Percentiles rank a stretch among this genome's conserved stretches.
phyloP scores from a whole-genome alignment of 2,888 invertebrate genomes.

The Antheraea assamensis region DNA sequence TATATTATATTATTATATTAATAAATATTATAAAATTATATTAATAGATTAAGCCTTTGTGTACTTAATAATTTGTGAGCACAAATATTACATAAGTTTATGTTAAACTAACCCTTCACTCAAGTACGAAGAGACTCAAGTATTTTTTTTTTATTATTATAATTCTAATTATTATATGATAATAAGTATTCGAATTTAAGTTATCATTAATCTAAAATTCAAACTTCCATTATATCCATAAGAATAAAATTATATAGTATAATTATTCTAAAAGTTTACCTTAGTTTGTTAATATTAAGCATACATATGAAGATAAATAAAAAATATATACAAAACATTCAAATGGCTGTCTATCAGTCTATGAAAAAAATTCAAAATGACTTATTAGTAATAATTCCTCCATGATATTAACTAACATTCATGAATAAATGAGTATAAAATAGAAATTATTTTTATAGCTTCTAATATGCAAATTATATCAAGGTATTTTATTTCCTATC shows the following conservation, averaged over 20 bases:
- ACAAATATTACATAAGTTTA: no score
- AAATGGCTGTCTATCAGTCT: slow-evolving; percentile 3
- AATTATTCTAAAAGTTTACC: neutral
- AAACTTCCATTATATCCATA: neutral
- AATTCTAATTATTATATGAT: no score
- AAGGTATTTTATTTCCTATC: no score
- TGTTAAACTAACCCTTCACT: no score
- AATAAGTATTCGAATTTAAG: neutral
- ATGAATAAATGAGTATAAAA: neutral
- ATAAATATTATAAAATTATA: no score
- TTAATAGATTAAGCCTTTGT: no score
- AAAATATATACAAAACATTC: neutral
- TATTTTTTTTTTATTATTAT: no score
- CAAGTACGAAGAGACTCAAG: no score
- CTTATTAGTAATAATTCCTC: neutral
- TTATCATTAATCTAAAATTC: neutral
- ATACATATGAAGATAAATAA: neutral
- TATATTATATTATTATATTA: no score
- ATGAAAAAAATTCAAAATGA: neutral
- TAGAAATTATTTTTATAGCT: neutral
- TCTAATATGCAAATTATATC: no score
- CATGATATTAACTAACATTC: neutral
- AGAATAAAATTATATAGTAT: neutral
- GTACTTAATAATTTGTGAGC: no score
- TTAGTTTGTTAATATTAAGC: neutral